Conservation (phyloP, 1,140 invertebrate species). For the Bombus haemorrhoidalis region DNA sequence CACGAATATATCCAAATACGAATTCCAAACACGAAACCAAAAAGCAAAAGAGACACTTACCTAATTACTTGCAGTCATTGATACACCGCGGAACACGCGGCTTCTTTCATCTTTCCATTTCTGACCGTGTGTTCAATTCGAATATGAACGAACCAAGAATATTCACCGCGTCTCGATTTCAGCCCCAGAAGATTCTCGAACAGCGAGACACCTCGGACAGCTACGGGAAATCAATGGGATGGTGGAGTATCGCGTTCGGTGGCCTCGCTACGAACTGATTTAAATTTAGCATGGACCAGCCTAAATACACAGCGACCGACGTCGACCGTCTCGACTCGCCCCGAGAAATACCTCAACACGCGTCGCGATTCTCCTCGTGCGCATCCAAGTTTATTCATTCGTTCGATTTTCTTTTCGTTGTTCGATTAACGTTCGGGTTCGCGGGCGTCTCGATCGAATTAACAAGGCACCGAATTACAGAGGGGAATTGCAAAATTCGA, state of each 20-base stretch:
- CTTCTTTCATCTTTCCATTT: background rate
- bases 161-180: background rate
- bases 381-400: background rate
- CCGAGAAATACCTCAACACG: slow-evolving; percentile 15
- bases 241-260: slow-evolving; percentile 40
- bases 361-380: background rate
- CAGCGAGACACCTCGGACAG: background rate
- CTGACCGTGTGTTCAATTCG: background rate
- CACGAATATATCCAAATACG: background rate
- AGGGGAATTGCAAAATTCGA: slow-evolving; percentile 44
- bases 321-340: background rate
- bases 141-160: slow-evolving; percentile 6
- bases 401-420: background rate
- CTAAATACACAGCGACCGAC: slow-evolving; percentile 52
- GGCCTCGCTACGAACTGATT: slow-evolving; percentile 55
- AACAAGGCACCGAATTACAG: slow-evolving; percentile 18
- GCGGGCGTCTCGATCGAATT: slow-evolving; percentile 31
- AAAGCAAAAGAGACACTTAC: background rate
- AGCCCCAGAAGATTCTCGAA: slow-evolving; percentile 47
- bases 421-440: background rate
- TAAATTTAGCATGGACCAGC: slow-evolving; percentile 58
- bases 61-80: slow-evolving; percentile 1
- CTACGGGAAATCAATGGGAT: slow-evolving; percentile 33
- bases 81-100: background rate
- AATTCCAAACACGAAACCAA: background rate